Base-by-base conservation (phyloP, 2,797 vertebrate species). In the Megaceryle alcyon region DNA sequence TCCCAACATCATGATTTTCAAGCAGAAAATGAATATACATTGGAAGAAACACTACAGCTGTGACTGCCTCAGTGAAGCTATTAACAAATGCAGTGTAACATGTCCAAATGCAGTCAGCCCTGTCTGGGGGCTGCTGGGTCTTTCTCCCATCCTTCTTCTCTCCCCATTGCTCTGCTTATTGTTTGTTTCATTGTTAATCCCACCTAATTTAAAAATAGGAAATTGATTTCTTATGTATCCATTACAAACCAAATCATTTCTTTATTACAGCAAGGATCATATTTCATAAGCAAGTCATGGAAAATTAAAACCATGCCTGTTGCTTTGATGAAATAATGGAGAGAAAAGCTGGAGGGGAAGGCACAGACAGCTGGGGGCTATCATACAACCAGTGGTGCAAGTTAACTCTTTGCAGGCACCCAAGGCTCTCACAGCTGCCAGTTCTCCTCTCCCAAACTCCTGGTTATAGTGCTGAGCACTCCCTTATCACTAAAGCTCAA, bases 161-260 rank as follows among this genome's bases (percentile, higher is more conserved):
- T 69, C 53, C 23, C 17, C 1, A 0, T 68, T 26, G 9, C 51
- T 81, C 93, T 81, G 78, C 90, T 95, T 92, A 93, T 95, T 96
- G 92, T 94, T 97, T 95, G 93, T 89, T 92, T 92, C 95, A 87
- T 94, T 90, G 87, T 91, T 97, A 96, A 96, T 96, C 91, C 90
- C 71, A 85, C 93, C 81, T 94, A 88, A 95, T 97, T 96, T 96
- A 91, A 94, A 97, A 96, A 97, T 94, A 94, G 94, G 91, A 97
- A 97, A 97, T 96, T 97, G 95, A 97, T 94, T 96, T 96, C 95
- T 95, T 83, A 96, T 90, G 88, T 95, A 97, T 94, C 95, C 86
- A 91, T 94, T 97, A 93, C 94, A 96, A 96, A 86, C 81, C 82
- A 96, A 95, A 96, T 92, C 7, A 91, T 95, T 96, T 95, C 89